Evolutionary conservation across 1,140 invertebrate species (phyloP).

Genomic region (Zaprionus tsacasi): DNA sequence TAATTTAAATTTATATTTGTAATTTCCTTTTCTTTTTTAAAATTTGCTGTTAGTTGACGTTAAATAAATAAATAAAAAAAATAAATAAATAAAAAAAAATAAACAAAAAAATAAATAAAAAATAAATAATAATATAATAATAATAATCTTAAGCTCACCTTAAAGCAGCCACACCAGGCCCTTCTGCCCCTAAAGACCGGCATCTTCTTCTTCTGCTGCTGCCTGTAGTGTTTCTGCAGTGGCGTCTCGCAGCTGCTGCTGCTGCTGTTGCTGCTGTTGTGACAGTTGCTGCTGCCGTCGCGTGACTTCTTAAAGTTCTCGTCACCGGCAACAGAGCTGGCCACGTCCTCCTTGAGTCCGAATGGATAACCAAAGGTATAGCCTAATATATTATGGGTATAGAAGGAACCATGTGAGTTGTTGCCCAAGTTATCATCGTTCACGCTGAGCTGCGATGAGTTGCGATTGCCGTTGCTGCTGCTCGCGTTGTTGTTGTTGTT

Average conservation of each 20-base stretch:
- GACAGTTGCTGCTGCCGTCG: slow-evolving; percentile 31
- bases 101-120: no score
- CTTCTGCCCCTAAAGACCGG: slow-evolving; percentile 86
- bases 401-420: slow-evolving; percentile 65
- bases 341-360: slow-evolving; percentile 62
- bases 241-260: slow-evolving; percentile 66
- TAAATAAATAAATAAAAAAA: no score
- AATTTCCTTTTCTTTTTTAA: no score
- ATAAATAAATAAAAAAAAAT: no score
- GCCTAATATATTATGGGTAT: slow-evolving; percentile 80
- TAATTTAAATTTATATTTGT: no score
- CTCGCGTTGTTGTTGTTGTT: slow-evolving; percentile 5
- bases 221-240: slow-evolving; percentile 79
- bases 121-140: no score
- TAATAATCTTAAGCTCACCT: slow-evolving; percentile 84
- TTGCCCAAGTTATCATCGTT: slow-evolving; percentile 60
- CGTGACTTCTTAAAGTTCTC: slow-evolving; percentile 42
- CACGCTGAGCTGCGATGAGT: slow-evolving; percentile 20
- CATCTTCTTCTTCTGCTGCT: slow-evolving; percentile 85
- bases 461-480: slow-evolving; percentile 28
- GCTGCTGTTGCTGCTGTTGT: slow-evolving; percentile 30
- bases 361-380: slow-evolving; percentile 81
- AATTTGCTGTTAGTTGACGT: no score
- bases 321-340: slow-evolving; percentile 43
- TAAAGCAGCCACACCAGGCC: slow-evolving; percentile 87